A percentile compares a stretch with the other conserved stretches of the same genome.
These are phyloP conservation scores for Leuciscus idus DNA, from an alignment of 2,113 vertebrate species.

Conservation along the genomic window DNA sequence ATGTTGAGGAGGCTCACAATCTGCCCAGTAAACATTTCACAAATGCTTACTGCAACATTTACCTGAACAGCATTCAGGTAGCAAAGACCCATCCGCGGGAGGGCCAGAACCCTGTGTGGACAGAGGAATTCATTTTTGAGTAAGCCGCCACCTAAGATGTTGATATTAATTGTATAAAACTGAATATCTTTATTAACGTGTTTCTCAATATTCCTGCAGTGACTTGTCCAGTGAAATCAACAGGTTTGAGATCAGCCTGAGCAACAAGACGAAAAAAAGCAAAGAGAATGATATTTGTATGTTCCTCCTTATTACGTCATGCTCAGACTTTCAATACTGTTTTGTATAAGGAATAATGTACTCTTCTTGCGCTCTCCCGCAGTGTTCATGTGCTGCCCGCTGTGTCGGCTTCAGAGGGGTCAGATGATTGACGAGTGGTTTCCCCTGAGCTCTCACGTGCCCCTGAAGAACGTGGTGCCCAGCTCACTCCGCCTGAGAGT, in stretches of 20 bases:
- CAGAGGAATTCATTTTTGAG: constrained; percentile 98
- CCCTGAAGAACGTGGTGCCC: constrained; percentile 96
- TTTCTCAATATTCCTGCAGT: constrained; percentile 74
- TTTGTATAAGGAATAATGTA: not conserved
- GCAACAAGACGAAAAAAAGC: constrained; percentile 99
- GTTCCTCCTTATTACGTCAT: constrained; percentile 62
- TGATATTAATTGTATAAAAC: not conserved
- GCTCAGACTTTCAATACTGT: not conserved
- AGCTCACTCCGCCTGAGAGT: constrained; percentile 92
- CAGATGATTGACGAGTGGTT: constrained; percentile 99
- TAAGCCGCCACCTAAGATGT: constrained; percentile 72
- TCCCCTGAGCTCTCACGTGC: constrained; percentile 93
- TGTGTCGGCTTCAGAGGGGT: constrained; percentile 91
- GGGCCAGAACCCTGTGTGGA: constrained; percentile 98
- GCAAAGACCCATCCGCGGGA: constrained; percentile 95
- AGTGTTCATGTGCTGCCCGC: constrained; percentile 98
- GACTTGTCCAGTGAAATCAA: constrained; percentile 98
- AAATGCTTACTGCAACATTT: constrained; percentile 97
- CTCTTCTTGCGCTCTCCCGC: not conserved
- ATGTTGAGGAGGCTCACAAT: constrained; percentile 98
- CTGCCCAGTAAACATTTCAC: constrained; percentile 96
- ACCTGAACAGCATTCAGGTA: constrained; percentile 95
- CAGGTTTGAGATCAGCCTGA: constrained; percentile 97
- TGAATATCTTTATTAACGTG: not conserved
- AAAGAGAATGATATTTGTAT: constrained; percentile 99